Evolutionary conservation across 2,113 vertebrate species (phyloP), one percentile per base, ranked within the genome.

Genomic region (Aepyceros melampus): DNA sequence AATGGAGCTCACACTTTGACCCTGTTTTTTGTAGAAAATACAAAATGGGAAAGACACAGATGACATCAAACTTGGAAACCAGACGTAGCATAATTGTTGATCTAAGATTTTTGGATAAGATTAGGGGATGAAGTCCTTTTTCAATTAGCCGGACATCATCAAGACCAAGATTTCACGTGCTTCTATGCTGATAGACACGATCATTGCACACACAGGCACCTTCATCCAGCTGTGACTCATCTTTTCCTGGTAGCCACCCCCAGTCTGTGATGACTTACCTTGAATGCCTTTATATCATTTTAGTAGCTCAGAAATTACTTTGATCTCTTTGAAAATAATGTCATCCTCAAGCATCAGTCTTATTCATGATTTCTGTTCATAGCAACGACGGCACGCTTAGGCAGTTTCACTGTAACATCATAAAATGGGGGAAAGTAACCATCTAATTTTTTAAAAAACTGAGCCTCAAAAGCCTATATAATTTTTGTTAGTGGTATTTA

Each of bases 321-420:
- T n/a, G 45, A 60, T 89, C 53, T 62, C 89, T 88, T 93, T 62
- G 62, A 96, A 94, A 92, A 33, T 93, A 67, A 71, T 27, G 62
- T 31, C n/a, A n/a, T n/a, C n/a, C n/a, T n/a, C n/a, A n/a, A n/a
- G n/a, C n/a, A n/a, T n/a, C n/a, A n/a, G 8, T 5, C 6, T n/a
- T 40, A 0, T 21, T 82, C n/a, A 62, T 19, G 49, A 40, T 76
- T 25, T 92, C 60, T 91, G 40, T 86, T 1, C 14, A 1, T 51
- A 55, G 36, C 6, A 31, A 83, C n/a, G 7, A 16, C 29, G 29
- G 49, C 49, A 11, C 11, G 33, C 47, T 71, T 51, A 81, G 43
- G 27, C 47, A 16, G 45, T 89, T 95, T 88, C 87, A 55, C 45
- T 36, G 1, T 2, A 60, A 55, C 17, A 3, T 60, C 56, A 53